Conservation (phyloP, 2,888 invertebrate species). For the Sturmia bella region DNA sequence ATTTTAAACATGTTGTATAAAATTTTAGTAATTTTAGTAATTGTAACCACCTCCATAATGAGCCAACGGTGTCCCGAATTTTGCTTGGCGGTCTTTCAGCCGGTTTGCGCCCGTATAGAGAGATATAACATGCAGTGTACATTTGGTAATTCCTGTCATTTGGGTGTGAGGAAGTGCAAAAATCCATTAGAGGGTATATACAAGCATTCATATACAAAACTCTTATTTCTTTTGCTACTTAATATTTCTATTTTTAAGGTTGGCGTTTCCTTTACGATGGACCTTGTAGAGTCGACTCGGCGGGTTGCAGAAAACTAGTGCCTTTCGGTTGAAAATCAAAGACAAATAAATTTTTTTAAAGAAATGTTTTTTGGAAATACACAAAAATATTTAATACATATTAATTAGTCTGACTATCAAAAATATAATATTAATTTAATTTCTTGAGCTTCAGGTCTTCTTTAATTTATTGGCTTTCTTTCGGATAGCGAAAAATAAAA, state of each 20-base stretch:
- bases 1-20: too few species aligned
- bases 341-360: neutral
- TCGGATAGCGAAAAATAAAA: too few species aligned
- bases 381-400: too few species aligned
- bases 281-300: neutral
- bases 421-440: too few species aligned
- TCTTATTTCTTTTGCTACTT: too few species aligned
- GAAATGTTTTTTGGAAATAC: too few species aligned
- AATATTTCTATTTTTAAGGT: constrained; percentile 13
- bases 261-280: constrained; percentile 32
- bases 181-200: constrained; percentile 28
- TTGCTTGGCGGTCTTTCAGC: too few species aligned
- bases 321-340: neutral
- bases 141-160: constrained; percentile 25
- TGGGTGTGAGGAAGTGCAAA: constrained; percentile 6
- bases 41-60: neutral
- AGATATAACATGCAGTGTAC: constrained; percentile 22
- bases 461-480: too few species aligned
- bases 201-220: too few species aligned
- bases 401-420: too few species aligned
- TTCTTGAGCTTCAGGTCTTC: too few species aligned
- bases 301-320: neutral
- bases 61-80: neutral
- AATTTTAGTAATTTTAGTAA: neutral
- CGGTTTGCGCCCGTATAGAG: constrained; percentile 20